Evolutionary conservation across 2,113 vertebrate genomes (phyloP).

Genomic region (Dolichotis patagonum): DNA sequence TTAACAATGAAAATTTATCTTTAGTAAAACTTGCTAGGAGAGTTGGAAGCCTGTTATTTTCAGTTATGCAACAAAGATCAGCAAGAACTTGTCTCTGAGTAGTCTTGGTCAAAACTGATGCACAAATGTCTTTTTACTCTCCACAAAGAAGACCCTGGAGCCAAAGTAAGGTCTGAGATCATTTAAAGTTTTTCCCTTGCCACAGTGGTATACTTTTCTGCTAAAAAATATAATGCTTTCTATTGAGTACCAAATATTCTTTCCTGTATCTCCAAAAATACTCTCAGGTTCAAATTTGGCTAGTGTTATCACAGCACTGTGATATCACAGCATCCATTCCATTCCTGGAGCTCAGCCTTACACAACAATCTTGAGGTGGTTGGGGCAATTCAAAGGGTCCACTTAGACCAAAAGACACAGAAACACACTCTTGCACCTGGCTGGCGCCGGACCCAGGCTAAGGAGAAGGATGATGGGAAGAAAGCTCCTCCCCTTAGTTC

Average conservation of each 20-base stretch:
- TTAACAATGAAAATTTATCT: neutral
- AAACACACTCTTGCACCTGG: neutral
- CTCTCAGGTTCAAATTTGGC: neutral
- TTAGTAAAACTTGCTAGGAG: neutral
- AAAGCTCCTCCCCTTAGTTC: neutral
- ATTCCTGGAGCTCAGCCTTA: neutral
- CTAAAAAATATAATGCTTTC: neutral
- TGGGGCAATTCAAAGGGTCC: neutral
- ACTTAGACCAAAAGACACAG: neutral
- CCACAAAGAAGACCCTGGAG: neutral
- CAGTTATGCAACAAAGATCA: neutral
- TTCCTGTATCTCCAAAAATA: neutral
- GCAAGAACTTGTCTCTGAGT: neutral
- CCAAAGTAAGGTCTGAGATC: neutral
- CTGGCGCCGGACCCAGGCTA: neutral
- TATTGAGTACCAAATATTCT: neutral
- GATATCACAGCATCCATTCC: neutral
- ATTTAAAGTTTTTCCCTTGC: neutral
- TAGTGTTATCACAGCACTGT: neutral
- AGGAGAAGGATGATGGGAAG: neutral
- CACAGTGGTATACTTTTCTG: neutral
- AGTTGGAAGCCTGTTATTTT: neutral
- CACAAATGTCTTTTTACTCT: neutral
- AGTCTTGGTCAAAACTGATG: neutral
- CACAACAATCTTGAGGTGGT: neutral